phyloP scores from a whole-genome alignment of 2,113 vertebrate species.

The Mixornis gularis region DNA sequence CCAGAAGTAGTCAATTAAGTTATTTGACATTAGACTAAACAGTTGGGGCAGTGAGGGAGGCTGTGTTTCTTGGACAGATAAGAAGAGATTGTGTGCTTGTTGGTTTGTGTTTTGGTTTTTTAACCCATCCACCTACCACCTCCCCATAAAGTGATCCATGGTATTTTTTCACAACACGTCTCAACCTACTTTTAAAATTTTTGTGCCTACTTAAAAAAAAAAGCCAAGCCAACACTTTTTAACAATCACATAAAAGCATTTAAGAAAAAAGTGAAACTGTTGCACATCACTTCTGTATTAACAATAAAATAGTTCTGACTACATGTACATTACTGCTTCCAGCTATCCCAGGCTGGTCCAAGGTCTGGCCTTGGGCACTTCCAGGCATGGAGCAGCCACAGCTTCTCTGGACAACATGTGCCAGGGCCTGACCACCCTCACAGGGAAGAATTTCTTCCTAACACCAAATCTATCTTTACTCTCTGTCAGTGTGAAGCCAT shows the following conservation, averaged over 20 bases:
- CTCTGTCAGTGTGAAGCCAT: neutral
- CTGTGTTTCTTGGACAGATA: neutral
- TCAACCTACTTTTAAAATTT: neutral
- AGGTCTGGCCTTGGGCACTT: fast-evolving
- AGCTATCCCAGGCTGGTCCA: fast-evolving
- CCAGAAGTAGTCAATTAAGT: neutral
- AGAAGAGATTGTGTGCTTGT: neutral
- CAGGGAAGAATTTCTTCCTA: neutral
- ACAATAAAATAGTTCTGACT: neutral
- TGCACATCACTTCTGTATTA: neutral
- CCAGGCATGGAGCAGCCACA: neutral
- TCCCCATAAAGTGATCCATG: neutral
- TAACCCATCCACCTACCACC: neutral
- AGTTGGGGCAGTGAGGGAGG: neutral
- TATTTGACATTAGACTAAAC: neutral
- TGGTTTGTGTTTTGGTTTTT: neutral
- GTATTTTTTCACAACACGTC: neutral
- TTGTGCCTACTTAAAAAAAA: neutral
- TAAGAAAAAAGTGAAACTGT: neutral
- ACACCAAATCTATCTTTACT: neutral
- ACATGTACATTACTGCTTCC: neutral
- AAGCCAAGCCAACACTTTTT: neutral
- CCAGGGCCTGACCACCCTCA: neutral
- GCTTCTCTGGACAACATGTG: neutral
- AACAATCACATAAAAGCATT: neutral